phyloP scores from a whole-genome alignment of 2,888 invertebrate species.

The Eustalomyia histrio region DNA sequence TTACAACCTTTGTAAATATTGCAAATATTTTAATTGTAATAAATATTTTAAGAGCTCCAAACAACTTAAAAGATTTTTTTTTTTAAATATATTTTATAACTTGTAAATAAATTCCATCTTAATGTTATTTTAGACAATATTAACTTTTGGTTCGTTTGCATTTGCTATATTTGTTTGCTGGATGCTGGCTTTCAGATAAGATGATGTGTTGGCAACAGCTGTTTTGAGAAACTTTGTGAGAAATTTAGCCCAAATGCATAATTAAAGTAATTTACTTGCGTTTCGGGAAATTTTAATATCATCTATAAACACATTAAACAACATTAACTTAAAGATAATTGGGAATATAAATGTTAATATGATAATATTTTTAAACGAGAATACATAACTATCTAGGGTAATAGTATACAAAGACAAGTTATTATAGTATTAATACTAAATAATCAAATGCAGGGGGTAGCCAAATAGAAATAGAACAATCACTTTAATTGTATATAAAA shows the following conservation, averaged over 20 bases:
- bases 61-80: no score
- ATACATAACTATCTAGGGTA: neutral
- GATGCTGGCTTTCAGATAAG: slow-evolving; percentile 8
- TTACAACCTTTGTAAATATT: neutral
- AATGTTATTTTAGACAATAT: neutral
- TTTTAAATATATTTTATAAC: neutral
- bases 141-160: slow-evolving; percentile 20
- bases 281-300: slow-evolving; percentile 58
- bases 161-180: neutral
- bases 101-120: neutral
- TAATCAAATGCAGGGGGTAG: no score
- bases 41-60: no score
- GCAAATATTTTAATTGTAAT: no score
- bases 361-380: neutral
- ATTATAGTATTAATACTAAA: no score
- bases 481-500: no score
- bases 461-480: no score
- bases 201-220: slow-evolving; percentile 17
- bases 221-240: slow-evolving; percentile 27
- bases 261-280: slow-evolving; percentile 65
- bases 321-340: slow-evolving; percentile 45
- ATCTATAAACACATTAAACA: slow-evolving; percentile 51
- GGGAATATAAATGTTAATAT: neutral
- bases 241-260: slow-evolving; percentile 60
- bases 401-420: neutral